Conservation (phyloP, 64 coral and sea anemone genomes). For the Platygyra sinensis region DNA sequence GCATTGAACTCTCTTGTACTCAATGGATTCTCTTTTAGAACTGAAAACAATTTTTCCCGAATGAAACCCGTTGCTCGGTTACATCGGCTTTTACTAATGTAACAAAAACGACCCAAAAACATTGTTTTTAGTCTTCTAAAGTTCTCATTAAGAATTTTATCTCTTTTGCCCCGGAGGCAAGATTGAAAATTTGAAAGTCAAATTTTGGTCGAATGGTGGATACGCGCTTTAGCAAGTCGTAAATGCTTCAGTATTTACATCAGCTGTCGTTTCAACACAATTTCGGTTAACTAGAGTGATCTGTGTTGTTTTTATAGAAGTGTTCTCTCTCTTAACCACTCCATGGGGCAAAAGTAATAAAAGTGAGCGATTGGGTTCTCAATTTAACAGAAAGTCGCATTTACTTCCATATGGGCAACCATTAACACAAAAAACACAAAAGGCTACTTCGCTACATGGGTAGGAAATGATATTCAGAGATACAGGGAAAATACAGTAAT, state of each 20-base stretch:
- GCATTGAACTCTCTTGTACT: neutral
- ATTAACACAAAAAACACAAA: neutral
- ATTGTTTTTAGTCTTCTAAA: slow-evolving; percentile 1
- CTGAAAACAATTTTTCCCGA: neutral
- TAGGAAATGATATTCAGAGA: slow-evolving; percentile 21
- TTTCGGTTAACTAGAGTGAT: slow-evolving; percentile 4
- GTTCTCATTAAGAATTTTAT: neutral
- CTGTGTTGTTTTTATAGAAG: neutral
- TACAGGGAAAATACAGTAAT: slow-evolving; percentile 20
- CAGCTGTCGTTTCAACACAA: neutral
- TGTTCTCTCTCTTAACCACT: neutral
- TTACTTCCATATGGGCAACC: neutral
- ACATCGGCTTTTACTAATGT: slow-evolving; percentile 15
- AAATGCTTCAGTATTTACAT: slow-evolving; percentile 5
- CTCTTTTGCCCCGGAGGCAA: neutral
- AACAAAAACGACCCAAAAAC: slow-evolving; percentile 16
- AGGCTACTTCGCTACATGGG: neutral
- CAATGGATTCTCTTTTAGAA: neutral
- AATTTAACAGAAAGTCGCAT: neutral
- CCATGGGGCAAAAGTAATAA: neutral
- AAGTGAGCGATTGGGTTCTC: neutral
- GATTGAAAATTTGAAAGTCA: slow-evolving; percentile 37
- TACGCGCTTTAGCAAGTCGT: neutral
- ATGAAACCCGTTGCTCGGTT: slow-evolving; percentile 34
- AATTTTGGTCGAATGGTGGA: slow-evolving; percentile 1